These are phyloP conservation scores for Beroe forskalii DNA, from an alignment of 37 sponge, comb jelly and placozoan species.

Conservation along the genomic window DNA sequence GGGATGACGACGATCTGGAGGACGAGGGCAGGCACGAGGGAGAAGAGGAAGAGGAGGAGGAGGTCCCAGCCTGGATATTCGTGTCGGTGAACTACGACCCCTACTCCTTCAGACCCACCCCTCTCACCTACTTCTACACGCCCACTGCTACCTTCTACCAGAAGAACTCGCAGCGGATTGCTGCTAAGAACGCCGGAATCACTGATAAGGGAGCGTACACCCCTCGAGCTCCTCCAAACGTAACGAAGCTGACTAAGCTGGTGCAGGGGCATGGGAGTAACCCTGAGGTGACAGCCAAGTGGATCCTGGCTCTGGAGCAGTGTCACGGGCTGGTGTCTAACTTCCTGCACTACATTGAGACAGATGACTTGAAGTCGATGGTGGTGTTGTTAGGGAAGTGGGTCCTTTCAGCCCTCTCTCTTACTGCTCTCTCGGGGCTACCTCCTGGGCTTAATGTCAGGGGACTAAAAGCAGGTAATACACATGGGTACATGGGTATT, in stretches of 20 bases:
- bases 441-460: constrained; percentile 34
- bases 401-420: constrained; percentile 62
- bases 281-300: constrained; percentile 64
- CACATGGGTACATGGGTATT: too few species aligned
- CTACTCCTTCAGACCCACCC: constrained; percentile 48
- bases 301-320: constrained; percentile 59
- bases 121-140: constrained; percentile 52
- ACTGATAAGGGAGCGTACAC: too few species aligned
- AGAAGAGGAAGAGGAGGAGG: constrained; percentile 32
- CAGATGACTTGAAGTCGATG: constrained; percentile 36
- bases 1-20: constrained; percentile 1
- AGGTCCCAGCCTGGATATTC: constrained; percentile 61
- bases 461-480: constrained; percentile 61
- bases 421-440: constrained; percentile 52
- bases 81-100: constrained; percentile 51
- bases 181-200: constrained; percentile 4
- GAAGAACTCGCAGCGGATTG: constrained; percentile 9
- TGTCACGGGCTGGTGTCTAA: constrained; percentile 54
- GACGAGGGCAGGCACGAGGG: background rate
- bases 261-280: constrained; percentile 57
- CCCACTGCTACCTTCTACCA: constrained; percentile 57
- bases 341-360: constrained; percentile 40
- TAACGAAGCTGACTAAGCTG: constrained; percentile 48
- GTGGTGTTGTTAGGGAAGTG: constrained; percentile 39
- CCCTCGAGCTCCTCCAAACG: constrained; percentile 50